phyloP scores from a whole-genome alignment of 2,797 vertebrate genomes.

The Sebastes trivittatus region DNA sequence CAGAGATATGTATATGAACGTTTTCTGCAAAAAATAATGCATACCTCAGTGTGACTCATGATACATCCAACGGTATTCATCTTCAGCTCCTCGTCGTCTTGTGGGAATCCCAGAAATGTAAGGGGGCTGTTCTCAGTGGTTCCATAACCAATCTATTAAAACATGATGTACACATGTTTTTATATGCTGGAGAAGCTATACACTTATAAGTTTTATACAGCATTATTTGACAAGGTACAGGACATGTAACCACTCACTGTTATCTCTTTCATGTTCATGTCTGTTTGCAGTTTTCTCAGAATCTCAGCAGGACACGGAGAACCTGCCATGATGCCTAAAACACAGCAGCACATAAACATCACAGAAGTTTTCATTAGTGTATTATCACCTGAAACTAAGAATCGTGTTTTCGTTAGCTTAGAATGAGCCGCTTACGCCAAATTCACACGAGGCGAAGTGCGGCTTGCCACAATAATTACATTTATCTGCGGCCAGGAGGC shows the following conservation, averaged over 20 bases:
- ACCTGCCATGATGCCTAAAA: constrained; percentile 70
- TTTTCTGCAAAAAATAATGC: neutral
- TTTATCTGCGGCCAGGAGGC: no score
- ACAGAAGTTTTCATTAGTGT: neutral
- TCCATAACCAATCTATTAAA: constrained; percentile 85
- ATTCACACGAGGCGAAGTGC: no score
- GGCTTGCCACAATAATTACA: fast-evolving
- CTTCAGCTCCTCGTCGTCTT: constrained; percentile 80
- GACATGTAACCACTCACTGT: constrained; percentile 32
- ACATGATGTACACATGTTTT: neutral
- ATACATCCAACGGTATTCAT: constrained; percentile 84
- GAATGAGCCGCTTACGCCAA: fast-evolving
- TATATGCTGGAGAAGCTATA: neutral
- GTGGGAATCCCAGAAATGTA: constrained; percentile 86
- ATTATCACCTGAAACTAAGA: no score
- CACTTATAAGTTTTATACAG: neutral
- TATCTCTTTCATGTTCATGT: constrained; percentile 73
- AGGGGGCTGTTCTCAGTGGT: constrained; percentile 92
- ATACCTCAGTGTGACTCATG: constrained; percentile 89
- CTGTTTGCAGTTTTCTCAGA: constrained; percentile 54
- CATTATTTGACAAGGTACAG: neutral
- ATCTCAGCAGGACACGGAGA: constrained; percentile 71
- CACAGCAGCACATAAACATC: neutral
- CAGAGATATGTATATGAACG: neutral
- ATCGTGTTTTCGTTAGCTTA: no score